Evolutionary conservation across 1,140 invertebrate species (phyloP).

Genomic region (Triops cancriformis): DNA sequence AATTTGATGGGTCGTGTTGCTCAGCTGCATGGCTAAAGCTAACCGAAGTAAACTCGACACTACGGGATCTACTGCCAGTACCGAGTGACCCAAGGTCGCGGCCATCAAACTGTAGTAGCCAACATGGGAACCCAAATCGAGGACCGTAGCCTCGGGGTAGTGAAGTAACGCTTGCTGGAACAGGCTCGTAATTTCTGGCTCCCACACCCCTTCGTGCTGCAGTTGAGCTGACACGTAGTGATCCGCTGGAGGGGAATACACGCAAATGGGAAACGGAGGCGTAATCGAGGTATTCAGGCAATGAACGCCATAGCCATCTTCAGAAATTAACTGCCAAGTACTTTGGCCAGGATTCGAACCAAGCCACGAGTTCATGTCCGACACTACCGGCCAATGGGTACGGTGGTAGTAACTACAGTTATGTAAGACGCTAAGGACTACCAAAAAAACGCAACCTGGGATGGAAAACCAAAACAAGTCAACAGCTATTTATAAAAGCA

Average conservation of each 20-base stretch:
- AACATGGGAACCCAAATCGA: slow-evolving; percentile 38
- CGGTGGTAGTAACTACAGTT: background rate
- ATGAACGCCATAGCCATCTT: background rate
- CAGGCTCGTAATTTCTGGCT: slow-evolving; percentile 34
- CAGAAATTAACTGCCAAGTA: background rate
- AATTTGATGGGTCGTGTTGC: slow-evolving; percentile 31
- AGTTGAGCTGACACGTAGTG: slow-evolving; percentile 35
- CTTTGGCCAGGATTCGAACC: background rate
- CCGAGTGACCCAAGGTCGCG: slow-evolving; percentile 33
- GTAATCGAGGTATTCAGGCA: slow-evolving; percentile 5
- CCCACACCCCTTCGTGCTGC: slow-evolving; percentile 34
- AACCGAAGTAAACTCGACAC: slow-evolving; percentile 33
- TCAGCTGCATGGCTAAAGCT: slow-evolving; percentile 31
- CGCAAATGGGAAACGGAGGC: slow-evolving; percentile 32
- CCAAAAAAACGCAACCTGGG: background rate
- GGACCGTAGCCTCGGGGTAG: slow-evolving; percentile 31
- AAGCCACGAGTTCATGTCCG: background rate
- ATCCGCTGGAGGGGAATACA: slow-evolving; percentile 31
- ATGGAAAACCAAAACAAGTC: background rate
- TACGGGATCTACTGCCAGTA: slow-evolving; percentile 37
- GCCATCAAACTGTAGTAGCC: slow-evolving; percentile 36
- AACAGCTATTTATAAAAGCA: no score
- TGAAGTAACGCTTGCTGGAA: slow-evolving; percentile 30
- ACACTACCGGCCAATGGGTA: background rate
- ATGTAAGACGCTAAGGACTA: background rate